phyloP scores from a whole-genome alignment of 2,113 vertebrate species.

The Oncorhynchus nerka region DNA sequence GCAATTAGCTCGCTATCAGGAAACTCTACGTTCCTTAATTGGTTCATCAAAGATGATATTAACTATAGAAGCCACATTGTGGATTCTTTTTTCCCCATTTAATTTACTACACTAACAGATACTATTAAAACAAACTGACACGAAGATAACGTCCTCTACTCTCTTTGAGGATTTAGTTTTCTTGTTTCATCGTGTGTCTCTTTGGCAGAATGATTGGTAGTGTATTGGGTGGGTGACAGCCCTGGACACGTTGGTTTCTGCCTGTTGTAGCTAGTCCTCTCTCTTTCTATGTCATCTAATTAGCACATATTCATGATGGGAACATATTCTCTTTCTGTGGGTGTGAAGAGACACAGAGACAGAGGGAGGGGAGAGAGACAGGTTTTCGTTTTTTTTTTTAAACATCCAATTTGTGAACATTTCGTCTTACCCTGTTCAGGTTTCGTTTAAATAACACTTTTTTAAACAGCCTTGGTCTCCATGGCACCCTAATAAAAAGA shows the following conservation, averaged over 20 bases:
- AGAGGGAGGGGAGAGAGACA: neutral
- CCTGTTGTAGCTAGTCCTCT: neutral
- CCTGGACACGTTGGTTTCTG: neutral
- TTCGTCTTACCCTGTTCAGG: too few species aligned
- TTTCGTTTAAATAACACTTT: neutral
- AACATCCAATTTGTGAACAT: neutral
- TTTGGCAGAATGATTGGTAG: neutral
- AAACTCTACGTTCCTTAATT: conserved; percentile 3
- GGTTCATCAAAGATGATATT: conserved; percentile 17
- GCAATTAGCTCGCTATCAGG: neutral
- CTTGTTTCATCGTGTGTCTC: neutral
- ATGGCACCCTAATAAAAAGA: too few species aligned
- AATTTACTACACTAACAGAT: neutral
- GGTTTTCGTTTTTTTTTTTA: neutral
- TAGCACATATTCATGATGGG: conserved; percentile 6
- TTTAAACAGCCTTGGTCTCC: too few species aligned
- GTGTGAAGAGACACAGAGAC: neutral
- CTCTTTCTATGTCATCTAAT: conserved; percentile 1
- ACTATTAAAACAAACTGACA: neutral
- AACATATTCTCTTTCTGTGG: neutral
- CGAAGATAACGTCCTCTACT: neutral
- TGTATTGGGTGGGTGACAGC: neutral
- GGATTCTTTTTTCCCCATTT: neutral
- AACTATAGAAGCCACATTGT: neutral
- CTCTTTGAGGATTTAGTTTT: neutral